phyloP scores from a whole-genome alignment of 1,140 invertebrate genomes.

The Hyles vespertilio region DNA sequence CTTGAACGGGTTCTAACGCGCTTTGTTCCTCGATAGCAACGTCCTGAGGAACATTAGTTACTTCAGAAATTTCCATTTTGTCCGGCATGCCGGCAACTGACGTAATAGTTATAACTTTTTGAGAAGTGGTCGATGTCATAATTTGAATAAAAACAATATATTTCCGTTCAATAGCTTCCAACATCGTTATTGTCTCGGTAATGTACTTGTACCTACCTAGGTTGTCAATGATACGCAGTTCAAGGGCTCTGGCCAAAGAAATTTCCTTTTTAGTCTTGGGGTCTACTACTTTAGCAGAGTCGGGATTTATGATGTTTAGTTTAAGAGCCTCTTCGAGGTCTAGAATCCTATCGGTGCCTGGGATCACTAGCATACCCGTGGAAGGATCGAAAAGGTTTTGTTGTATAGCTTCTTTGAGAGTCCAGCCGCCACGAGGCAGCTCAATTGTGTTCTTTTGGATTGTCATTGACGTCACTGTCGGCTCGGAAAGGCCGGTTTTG shows the following conservation, averaged over 20 bases:
- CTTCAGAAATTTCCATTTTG: conserved; percentile 79
- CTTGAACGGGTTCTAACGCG: conserved; percentile 80
- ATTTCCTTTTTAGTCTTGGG: conserved; percentile 82
- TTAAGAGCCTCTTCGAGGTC: conserved; percentile 92
- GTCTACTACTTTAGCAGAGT: conserved; percentile 87
- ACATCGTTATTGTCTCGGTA: conserved; percentile 81
- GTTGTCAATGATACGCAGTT: conserved; percentile 85
- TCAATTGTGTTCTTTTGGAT: conserved; percentile 80
- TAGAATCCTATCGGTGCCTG: conserved; percentile 88
- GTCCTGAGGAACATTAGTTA: conserved; percentile 48
- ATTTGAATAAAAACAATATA: conserved; percentile 79
- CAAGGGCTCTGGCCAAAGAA: conserved; percentile 84
- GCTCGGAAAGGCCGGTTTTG: conserved; percentile 66
- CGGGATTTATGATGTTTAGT: conserved; percentile 88
- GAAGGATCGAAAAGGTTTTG: conserved; percentile 87
- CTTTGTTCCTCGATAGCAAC: conserved; percentile 73
- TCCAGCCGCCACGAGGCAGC: conserved; percentile 89
- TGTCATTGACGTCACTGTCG: conserved; percentile 59
- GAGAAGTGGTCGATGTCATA: conserved; percentile 50
- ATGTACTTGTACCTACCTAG: conserved; percentile 83
- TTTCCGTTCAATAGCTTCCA: conserved; percentile 84
- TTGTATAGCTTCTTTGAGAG: conserved; percentile 85
- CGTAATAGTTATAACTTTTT: conserved; percentile 79
- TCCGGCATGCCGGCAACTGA: conserved; percentile 80
- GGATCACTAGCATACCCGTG: conserved; percentile 90